Evolutionary conservation across 2,113 vertebrate genomes (phyloP).

Genomic region (Ginglymostoma cirratum): DNA sequence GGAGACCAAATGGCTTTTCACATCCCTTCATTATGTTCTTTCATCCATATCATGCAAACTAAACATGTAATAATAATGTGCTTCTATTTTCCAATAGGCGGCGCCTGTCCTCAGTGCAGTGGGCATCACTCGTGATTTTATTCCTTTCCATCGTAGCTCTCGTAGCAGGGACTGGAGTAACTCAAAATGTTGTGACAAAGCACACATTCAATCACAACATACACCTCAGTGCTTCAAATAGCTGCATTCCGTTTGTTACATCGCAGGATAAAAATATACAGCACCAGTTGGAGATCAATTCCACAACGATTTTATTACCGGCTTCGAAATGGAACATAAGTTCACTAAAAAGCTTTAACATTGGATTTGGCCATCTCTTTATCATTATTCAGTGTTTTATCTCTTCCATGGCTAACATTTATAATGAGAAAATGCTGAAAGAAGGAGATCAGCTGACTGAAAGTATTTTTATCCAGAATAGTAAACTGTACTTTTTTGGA

Average conservation of each 20-base stretch:
- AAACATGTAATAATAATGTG: background rate
- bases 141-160: constrained; percentile 87
- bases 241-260: constrained; percentile 66
- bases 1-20: background rate
- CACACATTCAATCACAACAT: constrained; percentile 65
- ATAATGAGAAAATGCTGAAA: constrained; percentile 97
- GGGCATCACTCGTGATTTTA: constrained; percentile 81
- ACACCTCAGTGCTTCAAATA: constrained; percentile 72
- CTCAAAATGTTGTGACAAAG: constrained; percentile 57
- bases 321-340: constrained; percentile 66
- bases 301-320: constrained; percentile 45
- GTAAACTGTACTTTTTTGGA: constrained; percentile 83
- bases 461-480: constrained; percentile 94
- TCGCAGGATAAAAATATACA: constrained; percentile 52
- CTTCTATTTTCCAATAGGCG: constrained; percentile 57
- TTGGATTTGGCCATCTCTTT: constrained; percentile 79
- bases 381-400: constrained; percentile 87
- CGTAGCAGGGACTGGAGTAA: constrained; percentile 64
- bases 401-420: constrained; percentile 92
- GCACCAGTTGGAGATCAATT: constrained; percentile 35
- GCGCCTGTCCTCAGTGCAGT: constrained; percentile 82
- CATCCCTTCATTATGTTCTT: background rate
- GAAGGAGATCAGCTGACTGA: constrained; percentile 77
- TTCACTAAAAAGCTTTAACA: constrained; percentile 57
- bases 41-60: background rate